Percentiles rank a stretch among this genome's conserved stretches.
Evolutionary conservation across 1,140 invertebrate species (phyloP).

Genomic region (Arion vulgaris): DNA sequence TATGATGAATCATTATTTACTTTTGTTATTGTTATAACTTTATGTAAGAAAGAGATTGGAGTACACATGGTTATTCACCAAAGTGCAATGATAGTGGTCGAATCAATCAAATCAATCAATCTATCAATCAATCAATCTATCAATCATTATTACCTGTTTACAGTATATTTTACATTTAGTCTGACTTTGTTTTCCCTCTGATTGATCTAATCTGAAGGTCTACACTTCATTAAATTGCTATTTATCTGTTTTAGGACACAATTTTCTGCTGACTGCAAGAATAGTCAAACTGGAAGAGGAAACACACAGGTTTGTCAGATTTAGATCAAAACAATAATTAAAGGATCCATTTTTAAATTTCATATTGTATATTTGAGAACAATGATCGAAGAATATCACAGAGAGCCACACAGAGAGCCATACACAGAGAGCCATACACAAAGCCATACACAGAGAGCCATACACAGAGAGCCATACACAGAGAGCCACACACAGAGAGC

Average conservation of each 20-base stretch:
- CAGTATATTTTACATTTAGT: background rate
- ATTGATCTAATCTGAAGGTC: background rate
- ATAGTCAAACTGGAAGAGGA: conserved; percentile 25
- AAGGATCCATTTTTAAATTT: background rate
- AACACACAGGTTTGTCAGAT: background rate
- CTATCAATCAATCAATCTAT: background rate
- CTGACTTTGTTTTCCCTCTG: background rate
- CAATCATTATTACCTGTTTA: background rate
- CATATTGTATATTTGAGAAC: background rate
- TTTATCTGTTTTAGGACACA: background rate
- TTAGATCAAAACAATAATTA: background rate
- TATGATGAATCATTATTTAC: too few species aligned
- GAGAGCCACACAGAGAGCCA: background rate
- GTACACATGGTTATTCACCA: too few species aligned
- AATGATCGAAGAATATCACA: background rate
- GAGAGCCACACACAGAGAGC: too few species aligned
- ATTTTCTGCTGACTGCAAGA: background rate
- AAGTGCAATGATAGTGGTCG: too few species aligned
- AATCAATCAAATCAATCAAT: too few species aligned
- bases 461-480: too few species aligned
- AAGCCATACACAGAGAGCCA: too few species aligned
- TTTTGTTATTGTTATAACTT: too few species aligned
- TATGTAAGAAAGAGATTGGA: too few species aligned
- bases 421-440: background rate
- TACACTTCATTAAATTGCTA: background rate